Conservation (phyloP, 2,113 vertebrate species). For the Amblyopsis rosae region DNA sequence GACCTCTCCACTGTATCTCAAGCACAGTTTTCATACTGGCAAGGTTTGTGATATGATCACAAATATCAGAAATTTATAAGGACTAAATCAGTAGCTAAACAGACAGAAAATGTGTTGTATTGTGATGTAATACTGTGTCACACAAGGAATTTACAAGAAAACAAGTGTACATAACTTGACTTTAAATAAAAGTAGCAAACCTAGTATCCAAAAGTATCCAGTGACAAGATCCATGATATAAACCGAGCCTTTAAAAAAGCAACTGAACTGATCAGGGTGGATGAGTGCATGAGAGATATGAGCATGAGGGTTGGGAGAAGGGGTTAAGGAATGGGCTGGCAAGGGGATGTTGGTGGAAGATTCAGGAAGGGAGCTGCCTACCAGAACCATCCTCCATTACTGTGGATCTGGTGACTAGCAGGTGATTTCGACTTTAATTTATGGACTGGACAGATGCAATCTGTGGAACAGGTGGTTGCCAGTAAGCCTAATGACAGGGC, state of each 20-base stretch:
- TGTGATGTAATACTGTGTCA: too few species aligned
- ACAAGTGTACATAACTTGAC: too few species aligned
- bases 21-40: too few species aligned
- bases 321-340: neutral
- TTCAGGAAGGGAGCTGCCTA: slow-evolving; percentile 25
- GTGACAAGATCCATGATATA: neutral
- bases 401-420: slow-evolving; percentile 33
- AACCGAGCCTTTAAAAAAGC: neutral
- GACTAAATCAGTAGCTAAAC: too few species aligned
- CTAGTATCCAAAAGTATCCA: neutral
- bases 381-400: neutral
- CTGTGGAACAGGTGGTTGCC: slow-evolving; percentile 46
- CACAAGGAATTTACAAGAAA: too few species aligned
- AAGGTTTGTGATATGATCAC: too few species aligned
- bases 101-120: too few species aligned
- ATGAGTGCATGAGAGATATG: neutral
- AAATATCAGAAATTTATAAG: too few species aligned
- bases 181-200: neutral
- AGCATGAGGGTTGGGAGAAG: neutral
- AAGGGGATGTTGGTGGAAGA: slow-evolving; percentile 5
- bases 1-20: too few species aligned
- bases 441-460: slow-evolving; percentile 47
- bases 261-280: neutral
- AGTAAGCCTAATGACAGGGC: slow-evolving; percentile 30
- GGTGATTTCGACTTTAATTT: slow-evolving; percentile 51